phyloP scores from a whole-genome alignment of 1,140 invertebrate species.

The Drosophila nannoptera region DNA sequence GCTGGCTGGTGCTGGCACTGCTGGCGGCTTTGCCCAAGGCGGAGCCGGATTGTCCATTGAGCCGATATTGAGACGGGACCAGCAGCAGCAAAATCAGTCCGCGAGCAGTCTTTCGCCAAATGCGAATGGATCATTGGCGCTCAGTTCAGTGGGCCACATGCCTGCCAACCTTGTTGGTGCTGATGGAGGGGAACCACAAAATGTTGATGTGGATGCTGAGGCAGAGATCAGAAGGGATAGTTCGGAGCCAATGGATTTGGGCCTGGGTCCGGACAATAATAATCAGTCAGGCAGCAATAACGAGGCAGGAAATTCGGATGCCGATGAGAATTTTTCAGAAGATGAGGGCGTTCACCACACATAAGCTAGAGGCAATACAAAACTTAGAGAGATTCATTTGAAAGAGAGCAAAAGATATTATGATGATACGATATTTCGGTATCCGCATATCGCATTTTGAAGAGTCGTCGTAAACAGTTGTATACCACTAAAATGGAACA shows the following conservation, averaged over 20 bases:
- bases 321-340: slow-evolving; percentile 77
- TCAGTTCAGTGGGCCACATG: slow-evolving; percentile 50
- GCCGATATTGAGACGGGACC: slow-evolving; percentile 67
- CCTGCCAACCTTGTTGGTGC: slow-evolving; percentile 22
- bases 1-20: slow-evolving; percentile 44
- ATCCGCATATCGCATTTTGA: slow-evolving; percentile 18
- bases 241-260: slow-evolving; percentile 74
- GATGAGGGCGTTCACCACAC: slow-evolving; percentile 78
- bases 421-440: slow-evolving; percentile 17
- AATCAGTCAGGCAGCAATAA: slow-evolving; percentile 74
- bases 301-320: slow-evolving; percentile 65
- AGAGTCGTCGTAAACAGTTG: slow-evolving; percentile 48
- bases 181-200: slow-evolving; percentile 34
- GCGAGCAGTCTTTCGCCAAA: slow-evolving; percentile 53
- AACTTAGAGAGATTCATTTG: background rate
- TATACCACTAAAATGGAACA: slow-evolving; percentile 74
- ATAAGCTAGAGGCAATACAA: slow-evolving; percentile 43
- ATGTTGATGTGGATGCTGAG: slow-evolving; percentile 35
- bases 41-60: slow-evolving; percentile 62
- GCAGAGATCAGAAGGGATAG: slow-evolving; percentile 64
- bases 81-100: slow-evolving; percentile 27
- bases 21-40: slow-evolving; percentile 39
- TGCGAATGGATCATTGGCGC: slow-evolving; percentile 45
- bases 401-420: slow-evolving; percentile 22
- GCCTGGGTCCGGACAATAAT: slow-evolving; percentile 62